Evolutionary conservation across 1,140 invertebrate genomes (phyloP).

Genomic region (Drosophila hydei): DNA sequence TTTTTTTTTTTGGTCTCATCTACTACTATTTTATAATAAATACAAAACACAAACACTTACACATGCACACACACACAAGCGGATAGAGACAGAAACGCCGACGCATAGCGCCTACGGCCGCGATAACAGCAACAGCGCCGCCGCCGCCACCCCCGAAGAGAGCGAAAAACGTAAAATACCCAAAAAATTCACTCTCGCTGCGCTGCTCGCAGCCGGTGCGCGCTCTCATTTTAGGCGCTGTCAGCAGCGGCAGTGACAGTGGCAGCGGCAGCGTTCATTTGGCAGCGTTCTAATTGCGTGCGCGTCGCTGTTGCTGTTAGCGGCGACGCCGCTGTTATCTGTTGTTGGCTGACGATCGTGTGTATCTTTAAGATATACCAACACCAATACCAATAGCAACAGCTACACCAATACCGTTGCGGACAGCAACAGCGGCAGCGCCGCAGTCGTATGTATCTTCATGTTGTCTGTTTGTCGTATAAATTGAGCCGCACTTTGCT

Average conservation of each 20-base stretch:
- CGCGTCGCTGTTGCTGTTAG: conserved; percentile 43
- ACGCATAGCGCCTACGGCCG: conserved; percentile 37
- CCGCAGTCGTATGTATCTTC: conserved; percentile 64
- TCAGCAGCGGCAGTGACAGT: background rate
- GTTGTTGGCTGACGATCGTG: conserved; percentile 56
- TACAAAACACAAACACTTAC: conserved; percentile 51
- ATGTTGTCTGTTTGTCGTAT: conserved; percentile 73
- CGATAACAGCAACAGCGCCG: conserved; percentile 48
- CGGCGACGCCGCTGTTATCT: conserved; percentile 60
- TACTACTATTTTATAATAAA: conserved; percentile 54
- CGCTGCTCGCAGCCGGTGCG: conserved; percentile 23
- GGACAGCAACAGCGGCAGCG: conserved; percentile 26
- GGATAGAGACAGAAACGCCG: conserved; percentile 22
- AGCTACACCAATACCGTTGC: conserved; percentile 21
- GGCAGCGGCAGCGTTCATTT: background rate
- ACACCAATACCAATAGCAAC: conserved; percentile 24
- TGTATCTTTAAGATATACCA: conserved; percentile 68
- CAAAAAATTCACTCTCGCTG: conserved; percentile 64
- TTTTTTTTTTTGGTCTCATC: conserved; percentile 22
- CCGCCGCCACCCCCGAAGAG: conserved; percentile 41
- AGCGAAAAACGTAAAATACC: conserved; percentile 21
- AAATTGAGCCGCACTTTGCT: conserved; percentile 81
- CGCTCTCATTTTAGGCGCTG: conserved; percentile 31
- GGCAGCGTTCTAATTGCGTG: conserved; percentile 62
- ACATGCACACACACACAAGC: conserved; percentile 22